A percentile compares a stretch with the other conserved stretches of the same genome.
Conservation (phyloP, 2,797 vertebrate species). For the Falco concolor region DNA sequence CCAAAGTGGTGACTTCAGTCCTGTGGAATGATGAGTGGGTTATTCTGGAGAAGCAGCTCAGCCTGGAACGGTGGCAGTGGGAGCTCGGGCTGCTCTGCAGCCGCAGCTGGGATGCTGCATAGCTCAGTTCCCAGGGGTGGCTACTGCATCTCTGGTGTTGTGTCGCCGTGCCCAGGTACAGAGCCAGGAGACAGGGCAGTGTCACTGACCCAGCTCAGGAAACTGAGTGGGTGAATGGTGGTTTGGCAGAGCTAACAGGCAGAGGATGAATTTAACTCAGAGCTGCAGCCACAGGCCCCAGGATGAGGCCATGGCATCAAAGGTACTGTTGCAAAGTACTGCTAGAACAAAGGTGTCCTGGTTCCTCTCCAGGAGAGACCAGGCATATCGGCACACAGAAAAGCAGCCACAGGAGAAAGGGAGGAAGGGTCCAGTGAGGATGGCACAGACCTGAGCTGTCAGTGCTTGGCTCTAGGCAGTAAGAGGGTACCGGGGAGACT, state of each 20-base stretch:
- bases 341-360: neutral
- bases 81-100: neutral
- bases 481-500: neutral
- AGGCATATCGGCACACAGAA: rapidly evolving
- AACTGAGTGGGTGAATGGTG: neutral
- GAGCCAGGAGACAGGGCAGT: neutral
- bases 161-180: neutral
- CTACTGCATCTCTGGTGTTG: neutral
- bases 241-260: neutral
- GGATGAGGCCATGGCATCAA: neutral
- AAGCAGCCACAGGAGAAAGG: neutral
- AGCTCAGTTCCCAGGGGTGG: neutral
- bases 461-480: neutral
- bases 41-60: neutral
- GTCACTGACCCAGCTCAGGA: neutral
- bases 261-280: neutral
- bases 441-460: neutral
- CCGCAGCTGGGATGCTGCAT: neutral
- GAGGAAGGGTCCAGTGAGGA: neutral
- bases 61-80: neutral
- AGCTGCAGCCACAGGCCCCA: neutral
- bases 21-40: neutral
- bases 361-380: neutral
- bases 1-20: neutral
- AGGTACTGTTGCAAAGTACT: neutral